phyloP scores from a whole-genome alignment of 2,113 vertebrate species.

The Athene cunicularia region DNA sequence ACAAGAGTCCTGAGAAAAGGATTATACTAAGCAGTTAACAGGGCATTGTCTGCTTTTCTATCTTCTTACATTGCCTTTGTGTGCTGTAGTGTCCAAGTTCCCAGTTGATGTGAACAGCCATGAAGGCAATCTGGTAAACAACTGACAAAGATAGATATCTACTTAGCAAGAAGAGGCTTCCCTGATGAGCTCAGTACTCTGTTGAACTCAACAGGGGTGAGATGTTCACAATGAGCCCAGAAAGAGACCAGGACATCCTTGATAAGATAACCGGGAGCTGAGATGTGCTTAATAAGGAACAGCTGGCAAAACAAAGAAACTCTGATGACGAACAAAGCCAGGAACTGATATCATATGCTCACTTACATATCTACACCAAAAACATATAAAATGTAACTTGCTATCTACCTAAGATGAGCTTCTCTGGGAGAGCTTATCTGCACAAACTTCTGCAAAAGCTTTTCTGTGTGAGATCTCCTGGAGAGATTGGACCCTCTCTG shows the following conservation, averaged over 20 bases:
- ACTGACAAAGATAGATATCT: background rate
- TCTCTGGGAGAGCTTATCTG: background rate
- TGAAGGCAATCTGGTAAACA: background rate
- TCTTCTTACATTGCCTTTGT: background rate
- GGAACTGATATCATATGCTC: background rate
- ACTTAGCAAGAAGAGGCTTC: background rate
- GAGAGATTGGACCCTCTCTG: accelerated
- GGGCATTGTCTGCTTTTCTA: background rate
- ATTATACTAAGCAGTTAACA: background rate
- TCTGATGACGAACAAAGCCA: background rate
- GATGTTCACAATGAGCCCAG: background rate
- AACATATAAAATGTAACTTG: background rate
- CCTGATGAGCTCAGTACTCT: background rate
- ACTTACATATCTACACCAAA: background rate
- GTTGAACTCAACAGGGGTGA: background rate
- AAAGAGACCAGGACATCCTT: accelerated
- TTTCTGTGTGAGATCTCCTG: background rate
- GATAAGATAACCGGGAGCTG: background rate
- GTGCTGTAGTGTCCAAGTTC: background rate
- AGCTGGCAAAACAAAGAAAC: background rate
- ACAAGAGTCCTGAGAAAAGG: background rate
- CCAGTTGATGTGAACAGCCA: background rate
- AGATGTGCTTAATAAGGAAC: background rate
- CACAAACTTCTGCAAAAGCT: background rate
- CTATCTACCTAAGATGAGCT: background rate